Base-by-base conservation (phyloP, 2,113 vertebrate species). In the Tenrec ecaudatus region DNA sequence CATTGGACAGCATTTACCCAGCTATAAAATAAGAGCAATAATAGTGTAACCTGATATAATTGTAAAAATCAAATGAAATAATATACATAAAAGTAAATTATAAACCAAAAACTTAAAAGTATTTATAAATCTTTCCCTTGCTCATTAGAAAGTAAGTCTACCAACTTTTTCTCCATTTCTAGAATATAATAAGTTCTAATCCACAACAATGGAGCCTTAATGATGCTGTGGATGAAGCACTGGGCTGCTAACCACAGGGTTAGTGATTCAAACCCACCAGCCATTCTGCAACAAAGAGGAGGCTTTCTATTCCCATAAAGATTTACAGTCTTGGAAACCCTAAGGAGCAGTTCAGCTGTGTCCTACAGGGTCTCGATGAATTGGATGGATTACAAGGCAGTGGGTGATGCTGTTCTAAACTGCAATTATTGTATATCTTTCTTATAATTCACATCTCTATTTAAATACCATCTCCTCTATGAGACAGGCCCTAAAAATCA, bases 371-470 rank as follows among this genome's bases (percentile, higher is more conserved):
- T 53, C 47, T 47, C 47, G 9, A 53, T 53, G 47, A 53, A 53
- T 53, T 53, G 47, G 47, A 53, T 53, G 47, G 12, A 53, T 53
- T 53, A 53, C 47, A 53, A 53, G 47, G 47, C 47, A 53, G 9
- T 53, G 47, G 9, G 47, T 53, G 47, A 53, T 53, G 47, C 12
- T 53, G 47, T 53, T 53, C 47, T 53, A 53, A 53, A 78, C 11
- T 89, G 5, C 15, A 92, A 83, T 82, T 82, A 25, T 29, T 79
- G 86, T 78, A 6, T 31, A 36, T 89, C n/a, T 14, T 91, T 66
- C 81, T 79, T 86, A 60, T 62, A 88, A 89, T 82, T 86, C 53
- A 86, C 71, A 75, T 88, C n/a, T 89, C 85, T 93, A 86, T 22
- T 86, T 88, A 66, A 73, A 47, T 60, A 29, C 8, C 33, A 88